Evolutionary conservation across 2,888 invertebrate species (phyloP), one percentile per base, ranked within the genome.

Genomic region (Serrognathus titanus): DNA sequence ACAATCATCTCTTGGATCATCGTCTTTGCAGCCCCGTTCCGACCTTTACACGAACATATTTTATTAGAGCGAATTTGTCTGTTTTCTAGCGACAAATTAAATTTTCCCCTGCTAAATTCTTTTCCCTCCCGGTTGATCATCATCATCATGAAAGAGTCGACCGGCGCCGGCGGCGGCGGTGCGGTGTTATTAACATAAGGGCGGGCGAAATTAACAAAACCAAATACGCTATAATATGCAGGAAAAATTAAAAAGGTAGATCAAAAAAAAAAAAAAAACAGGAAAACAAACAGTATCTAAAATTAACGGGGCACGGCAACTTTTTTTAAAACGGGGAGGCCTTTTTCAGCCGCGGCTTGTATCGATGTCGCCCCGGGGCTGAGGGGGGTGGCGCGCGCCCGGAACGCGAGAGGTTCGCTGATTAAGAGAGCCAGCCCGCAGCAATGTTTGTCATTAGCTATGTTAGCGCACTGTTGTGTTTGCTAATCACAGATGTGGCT

Each of bases 401-500:
- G 55, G 41, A 53, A 43, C 51, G 57, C 53, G 57, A 36, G 52
- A 49, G 62, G 55, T 64, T 31, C 24, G 70, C 72, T 76, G 76
- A 76, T 76, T 76, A 76, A 74, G 73, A 72, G 70, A 70, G 68
- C 70, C 66, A 66, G 70, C 72, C 74, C 69, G 57, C 61, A 71
- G 76, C 74, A 53, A 63, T 75, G 70, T 76, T 75, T 75, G 74
- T 76, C 75, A 76, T 76, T 76, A 76, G 72, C 69, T 71, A 71
- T 69, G 69, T 70, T 74, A 75, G 75, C 75, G 69, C 75, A 70
- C 73, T 37, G 71, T 74, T 69, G 73, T 77, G 77, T 77, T 77
- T 77, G 77, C 75, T 71, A 75, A 75, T 75, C 75, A 71, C 76
- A 76, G 76, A 76, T 76, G 74, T 71, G 73, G 71, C 71, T 69